phyloP scores from a whole-genome alignment of 2,797 vertebrate genomes.

The Pseudochirops cupreus region DNA sequence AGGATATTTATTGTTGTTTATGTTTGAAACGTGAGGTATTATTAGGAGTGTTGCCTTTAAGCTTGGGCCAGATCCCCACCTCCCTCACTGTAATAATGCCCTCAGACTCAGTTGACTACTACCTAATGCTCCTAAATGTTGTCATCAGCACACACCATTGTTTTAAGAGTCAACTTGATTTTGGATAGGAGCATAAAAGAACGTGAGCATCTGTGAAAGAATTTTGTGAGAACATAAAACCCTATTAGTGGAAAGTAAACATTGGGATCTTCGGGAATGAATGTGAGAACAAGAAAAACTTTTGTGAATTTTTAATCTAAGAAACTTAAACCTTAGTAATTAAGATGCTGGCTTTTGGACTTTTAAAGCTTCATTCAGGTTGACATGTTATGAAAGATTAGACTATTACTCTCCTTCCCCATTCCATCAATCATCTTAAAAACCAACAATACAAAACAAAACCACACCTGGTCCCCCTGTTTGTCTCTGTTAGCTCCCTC shows the following conservation, averaged over 20 bases:
- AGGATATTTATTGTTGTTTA: not conserved
- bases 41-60: not conserved
- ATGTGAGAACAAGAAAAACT: not conserved
- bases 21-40: not conserved
- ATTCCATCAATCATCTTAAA: not conserved
- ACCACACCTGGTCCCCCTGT: not conserved
- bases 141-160: not conserved
- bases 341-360: not conserved
- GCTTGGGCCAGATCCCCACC: not conserved
- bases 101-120: not conserved
- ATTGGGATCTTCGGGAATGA: not conserved
- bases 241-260: not conserved
- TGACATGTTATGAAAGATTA: not conserved
- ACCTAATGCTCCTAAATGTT: not conserved
- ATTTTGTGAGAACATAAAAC: not conserved
- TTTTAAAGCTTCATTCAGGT: not conserved
- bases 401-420: not conserved
- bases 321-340: not conserved
- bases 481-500: not conserved
- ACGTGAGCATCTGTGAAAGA: not conserved
- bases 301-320: not conserved
- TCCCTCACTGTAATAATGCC: not conserved
- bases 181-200: not conserved
- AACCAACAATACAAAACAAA: not conserved
- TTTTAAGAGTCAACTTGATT: not conserved